Evolutionary conservation across 2,888 invertebrate species (phyloP), one percentile per base, ranked within the genome.

Genomic region (Volucella inanis): DNA sequence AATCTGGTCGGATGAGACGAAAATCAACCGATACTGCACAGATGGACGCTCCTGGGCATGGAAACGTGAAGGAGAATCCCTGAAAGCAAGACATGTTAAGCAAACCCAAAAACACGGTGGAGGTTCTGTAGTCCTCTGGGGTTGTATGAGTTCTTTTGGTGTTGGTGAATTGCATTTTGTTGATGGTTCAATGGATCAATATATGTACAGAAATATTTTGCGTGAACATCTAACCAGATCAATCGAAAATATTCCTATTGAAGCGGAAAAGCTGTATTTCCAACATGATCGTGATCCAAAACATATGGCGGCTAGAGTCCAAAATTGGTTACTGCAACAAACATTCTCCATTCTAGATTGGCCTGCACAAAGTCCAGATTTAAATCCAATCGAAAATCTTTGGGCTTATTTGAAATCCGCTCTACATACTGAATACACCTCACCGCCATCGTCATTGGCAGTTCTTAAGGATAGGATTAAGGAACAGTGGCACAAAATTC

Each of bases 401-500:
- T 85, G 85, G 81, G 85, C 85, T 2, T 85, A 81, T 52, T 57
- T 85, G n/a, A 85, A 85, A 41, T 85, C 81, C 18, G 76, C 85
- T 1, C 14, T 85, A 0, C 67, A 81, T 15, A 81, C 67, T 1
- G 85, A 85, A 12, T 85, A 85, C 8, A 68, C n/a, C 9, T 68
- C 72, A 9, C 85, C 81, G 0, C 50, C 85, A 4, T 68, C 85
- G 10, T 85, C 85, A 0, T 22, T 57, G 0, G 0, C 72, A 0
- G 43, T 68, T 41, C 81, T 85, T 0, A 64, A 76, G 62, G 76
- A 81, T 1, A 18, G 85, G 38, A 47, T 59, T 0, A 49, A 68
- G 31, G 81, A 85, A 18, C 85, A 81, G 41, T 85, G 85, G 85
- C 1, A 49, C 6, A 47, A 12, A 22, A 77, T 85, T 47, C 68